These are phyloP conservation scores for Trypoxylon attenuatum DNA, from an alignment of 2,888 invertebrate species.

Conservation along the genomic window DNA sequence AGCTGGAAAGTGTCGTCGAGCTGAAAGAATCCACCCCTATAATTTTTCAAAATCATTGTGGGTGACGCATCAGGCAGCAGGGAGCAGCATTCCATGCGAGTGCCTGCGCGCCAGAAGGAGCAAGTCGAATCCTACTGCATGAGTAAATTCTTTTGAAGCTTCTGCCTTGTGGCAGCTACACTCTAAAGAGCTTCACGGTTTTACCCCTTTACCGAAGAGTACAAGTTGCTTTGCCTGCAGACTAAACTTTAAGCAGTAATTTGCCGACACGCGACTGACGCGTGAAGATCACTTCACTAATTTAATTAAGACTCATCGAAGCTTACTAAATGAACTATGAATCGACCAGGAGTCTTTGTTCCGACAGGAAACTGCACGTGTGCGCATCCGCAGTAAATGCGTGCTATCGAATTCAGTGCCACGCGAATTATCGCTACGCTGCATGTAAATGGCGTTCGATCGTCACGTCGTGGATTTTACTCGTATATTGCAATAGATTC, in stretches of 20 bases:
- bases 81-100: constrained; percentile 1
- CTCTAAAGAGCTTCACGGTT: constrained; percentile 31
- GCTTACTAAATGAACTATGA: too few relatives aligned
- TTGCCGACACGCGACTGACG: too few relatives aligned
- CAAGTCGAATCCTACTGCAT: constrained; percentile 48
- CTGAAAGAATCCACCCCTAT: constrained; percentile 32
- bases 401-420: constrained; percentile 1
- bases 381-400: too few relatives aligned
- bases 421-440: constrained; percentile 28
- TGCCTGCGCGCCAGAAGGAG: constrained; percentile 35
- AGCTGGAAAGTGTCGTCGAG: constrained; percentile 40
- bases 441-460: constrained; percentile 18
- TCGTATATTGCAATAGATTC: constrained; percentile 14
- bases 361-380: too few relatives aligned
- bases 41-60: constrained; percentile 36
- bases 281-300: too few relatives aligned
- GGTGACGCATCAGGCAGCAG: constrained; percentile 46
- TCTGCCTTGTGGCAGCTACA: constrained; percentile 17
- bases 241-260: background rate
- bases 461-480: constrained; percentile 15
- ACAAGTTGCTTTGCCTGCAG: background rate
- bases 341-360: too few relatives aligned
- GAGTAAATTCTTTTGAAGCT: constrained; percentile 51
- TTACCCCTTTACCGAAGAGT: constrained; percentile 16
- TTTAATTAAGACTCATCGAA: too few relatives aligned